phyloP scores from a whole-genome alignment of 2,113 vertebrate species.

The Macaca mulatta region DNA sequence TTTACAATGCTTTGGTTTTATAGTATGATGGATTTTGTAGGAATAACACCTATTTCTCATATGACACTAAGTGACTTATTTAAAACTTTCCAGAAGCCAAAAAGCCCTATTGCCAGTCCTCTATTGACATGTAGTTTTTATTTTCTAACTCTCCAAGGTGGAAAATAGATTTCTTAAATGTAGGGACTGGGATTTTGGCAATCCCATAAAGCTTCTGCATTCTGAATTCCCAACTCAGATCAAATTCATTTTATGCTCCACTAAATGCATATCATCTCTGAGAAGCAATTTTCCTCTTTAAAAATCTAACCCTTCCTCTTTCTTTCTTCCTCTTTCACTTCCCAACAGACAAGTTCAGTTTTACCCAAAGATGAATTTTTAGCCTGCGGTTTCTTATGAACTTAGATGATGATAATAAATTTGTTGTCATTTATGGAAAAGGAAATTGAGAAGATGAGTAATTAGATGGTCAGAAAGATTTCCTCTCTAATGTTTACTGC shows the following conservation, averaged over 20 bases:
- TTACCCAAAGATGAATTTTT: background rate
- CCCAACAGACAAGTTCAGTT: background rate
- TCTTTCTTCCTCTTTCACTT: background rate
- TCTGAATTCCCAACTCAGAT: constrained; percentile 43
- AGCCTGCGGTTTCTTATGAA: background rate
- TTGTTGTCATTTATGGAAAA: background rate
- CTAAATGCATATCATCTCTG: background rate
- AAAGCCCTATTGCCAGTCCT: background rate
- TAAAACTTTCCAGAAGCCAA: constrained; percentile 37
- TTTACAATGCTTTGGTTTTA: constrained; percentile 17
- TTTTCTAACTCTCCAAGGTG: constrained; percentile 51
- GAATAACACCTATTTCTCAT: constrained; percentile 51
- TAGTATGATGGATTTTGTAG: constrained; percentile 21
- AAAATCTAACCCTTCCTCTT: background rate
- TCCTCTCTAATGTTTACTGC: background rate
- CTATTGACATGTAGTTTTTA: constrained; percentile 23
- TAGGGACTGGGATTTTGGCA: constrained; percentile 22
- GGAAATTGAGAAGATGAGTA: background rate
- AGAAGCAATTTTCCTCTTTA: constrained; percentile 1
- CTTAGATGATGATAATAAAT: background rate
- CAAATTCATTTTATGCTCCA: constrained; percentile 44
- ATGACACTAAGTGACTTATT: constrained; percentile 27
- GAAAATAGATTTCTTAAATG: constrained; percentile 56
- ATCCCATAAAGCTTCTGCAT: constrained; percentile 10
- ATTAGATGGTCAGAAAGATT: background rate